A percentile compares a stretch with the other conserved stretches of the same genome.
phyloP scores from a whole-genome alignment of 2,888 invertebrate genomes.

The Harmothoe impar region DNA sequence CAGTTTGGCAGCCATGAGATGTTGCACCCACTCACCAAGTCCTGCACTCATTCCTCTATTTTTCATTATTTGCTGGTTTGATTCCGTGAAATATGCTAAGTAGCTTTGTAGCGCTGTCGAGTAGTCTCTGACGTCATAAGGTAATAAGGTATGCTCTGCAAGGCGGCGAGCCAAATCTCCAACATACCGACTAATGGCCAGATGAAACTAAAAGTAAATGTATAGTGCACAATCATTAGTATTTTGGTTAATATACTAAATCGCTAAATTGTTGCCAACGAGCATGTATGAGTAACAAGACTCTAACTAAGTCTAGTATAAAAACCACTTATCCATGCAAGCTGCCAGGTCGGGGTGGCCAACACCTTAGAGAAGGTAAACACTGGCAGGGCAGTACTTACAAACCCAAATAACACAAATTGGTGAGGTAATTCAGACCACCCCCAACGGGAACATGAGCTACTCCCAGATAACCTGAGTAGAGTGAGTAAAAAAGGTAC shows the following conservation, averaged over 20 bases:
- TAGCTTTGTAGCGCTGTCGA: constrained; percentile 57
- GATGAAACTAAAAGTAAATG: constrained; percentile 77
- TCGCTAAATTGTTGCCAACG: too few species aligned
- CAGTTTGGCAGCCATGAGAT: too few species aligned
- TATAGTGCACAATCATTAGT: too few species aligned
- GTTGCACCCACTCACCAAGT: constrained; percentile 52
- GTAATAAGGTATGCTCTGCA: constrained; percentile 72
- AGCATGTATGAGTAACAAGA: too few species aligned
- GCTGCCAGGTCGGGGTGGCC: too few species aligned
- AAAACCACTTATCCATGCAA: too few species aligned
- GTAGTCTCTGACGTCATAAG: constrained; percentile 70
- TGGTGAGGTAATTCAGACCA: constrained; percentile 11
- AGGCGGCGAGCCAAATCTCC: constrained; percentile 80
- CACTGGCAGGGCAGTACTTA: not conserved
- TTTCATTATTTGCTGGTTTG: constrained; percentile 46
- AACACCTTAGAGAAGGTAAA: not conserved
- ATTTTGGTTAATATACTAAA: too few species aligned
- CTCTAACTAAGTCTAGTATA: too few species aligned
- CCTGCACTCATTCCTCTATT: constrained; percentile 50
- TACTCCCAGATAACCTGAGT: not conserved
- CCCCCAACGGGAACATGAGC: not conserved
- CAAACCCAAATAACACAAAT: constrained; percentile 16
- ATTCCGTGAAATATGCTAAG: constrained; percentile 50
- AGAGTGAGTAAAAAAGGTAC: not conserved
- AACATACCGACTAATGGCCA: constrained; percentile 81